Evolutionary conservation across 2,113 vertebrate species (phyloP), one percentile per base, ranked within the genome.

Genomic region (Uria lomvia): DNA sequence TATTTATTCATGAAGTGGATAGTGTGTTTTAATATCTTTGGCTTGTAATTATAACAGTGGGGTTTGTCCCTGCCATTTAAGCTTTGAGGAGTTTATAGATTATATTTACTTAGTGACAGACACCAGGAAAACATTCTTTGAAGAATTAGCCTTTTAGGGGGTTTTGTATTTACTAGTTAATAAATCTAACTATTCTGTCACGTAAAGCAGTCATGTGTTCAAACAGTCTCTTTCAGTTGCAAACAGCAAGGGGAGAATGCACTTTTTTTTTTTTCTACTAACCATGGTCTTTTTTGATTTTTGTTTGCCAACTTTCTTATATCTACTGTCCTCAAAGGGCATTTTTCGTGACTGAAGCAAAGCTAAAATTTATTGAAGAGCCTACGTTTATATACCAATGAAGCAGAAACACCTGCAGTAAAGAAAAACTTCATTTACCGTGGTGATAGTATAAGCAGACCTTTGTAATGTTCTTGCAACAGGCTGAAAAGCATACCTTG

Each of bases 1-100:
- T 76, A 95, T 94, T 79, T 97, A 96, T 96, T 95, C 81, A 76
- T 92, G 58, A 56, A 86, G 52, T 26, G 52, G 89, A 56, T 45
- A 53, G 40, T 70, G 21, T 77, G 24, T 84, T 78, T 90, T 95
- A 87, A 38, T 88, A 74, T 82, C 38, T 56, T 24, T 36, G 66
- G 27, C 43, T 94, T 91, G 34, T 86, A 95, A 96, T 95, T 92
- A 86, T 72, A 88, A 78, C 50, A 59, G 32, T 74, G 16, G 9
- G 43, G 62, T 96, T 58, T 79, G 76, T 90, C 75, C 17, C 40
- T 91, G 71, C 47, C 38, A 38, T 94, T 96, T 80, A 84, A 88
- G 58, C 56, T 88, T 27, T 43, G 36, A 81, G 40, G 55, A 62
- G 87, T 93, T 65, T 81, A 45, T 55, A 90, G 15, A 56, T 92